These are phyloP conservation scores for Campopleginae sp. DNA, from an alignment of 2,888 invertebrate genomes.

Conservation along the genomic window DNA sequence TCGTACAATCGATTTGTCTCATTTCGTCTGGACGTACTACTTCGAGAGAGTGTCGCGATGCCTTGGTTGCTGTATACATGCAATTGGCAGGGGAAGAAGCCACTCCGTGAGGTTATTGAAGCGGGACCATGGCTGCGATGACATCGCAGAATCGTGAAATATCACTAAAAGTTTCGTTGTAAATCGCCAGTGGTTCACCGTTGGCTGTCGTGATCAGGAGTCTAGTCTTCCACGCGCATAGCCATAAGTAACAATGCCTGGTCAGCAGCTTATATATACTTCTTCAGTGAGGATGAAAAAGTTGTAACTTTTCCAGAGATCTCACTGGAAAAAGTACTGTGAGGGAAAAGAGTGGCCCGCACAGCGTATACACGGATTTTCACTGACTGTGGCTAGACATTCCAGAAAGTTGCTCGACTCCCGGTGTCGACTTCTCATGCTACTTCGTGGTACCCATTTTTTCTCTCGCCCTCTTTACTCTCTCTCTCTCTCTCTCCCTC, in stretches of 20 bases:
- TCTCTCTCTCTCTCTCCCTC: slow-evolving; percentile 45
- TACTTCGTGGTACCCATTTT: slow-evolving; percentile 63
- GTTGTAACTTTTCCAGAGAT: slow-evolving; percentile 37
- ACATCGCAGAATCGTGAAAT: slow-evolving; percentile 68
- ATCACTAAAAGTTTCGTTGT: slow-evolving; percentile 68
- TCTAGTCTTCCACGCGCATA: slow-evolving; percentile 34
- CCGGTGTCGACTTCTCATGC: slow-evolving; percentile 77
- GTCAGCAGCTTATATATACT: slow-evolving; percentile 65
- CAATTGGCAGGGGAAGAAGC: slow-evolving; percentile 50
- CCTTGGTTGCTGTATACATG: slow-evolving; percentile 12
- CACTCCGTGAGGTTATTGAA: slow-evolving; percentile 64
- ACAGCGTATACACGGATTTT: slow-evolving; percentile 30
- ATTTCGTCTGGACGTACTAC: slow-evolving; percentile 28
- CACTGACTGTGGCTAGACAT: slow-evolving; percentile 50
- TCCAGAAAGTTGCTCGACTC: slow-evolving; percentile 69
- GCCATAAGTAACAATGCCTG: slow-evolving; percentile 69
- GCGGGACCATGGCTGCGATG: slow-evolving; percentile 63
- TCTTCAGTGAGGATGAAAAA: slow-evolving; percentile 54
- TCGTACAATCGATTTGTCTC: slow-evolving; percentile 25
- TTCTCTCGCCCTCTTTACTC: too few relatives aligned
- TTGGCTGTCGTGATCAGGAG: slow-evolving; percentile 60
- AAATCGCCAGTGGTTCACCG: slow-evolving; percentile 64
- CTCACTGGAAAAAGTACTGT: slow-evolving; percentile 30
- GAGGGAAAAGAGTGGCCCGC: slow-evolving; percentile 26
- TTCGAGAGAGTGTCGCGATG: neutral